These are phyloP conservation scores for Seriola aureovittata DNA, from an alignment of 2,113 vertebrate genomes.

Conservation along the genomic window DNA sequence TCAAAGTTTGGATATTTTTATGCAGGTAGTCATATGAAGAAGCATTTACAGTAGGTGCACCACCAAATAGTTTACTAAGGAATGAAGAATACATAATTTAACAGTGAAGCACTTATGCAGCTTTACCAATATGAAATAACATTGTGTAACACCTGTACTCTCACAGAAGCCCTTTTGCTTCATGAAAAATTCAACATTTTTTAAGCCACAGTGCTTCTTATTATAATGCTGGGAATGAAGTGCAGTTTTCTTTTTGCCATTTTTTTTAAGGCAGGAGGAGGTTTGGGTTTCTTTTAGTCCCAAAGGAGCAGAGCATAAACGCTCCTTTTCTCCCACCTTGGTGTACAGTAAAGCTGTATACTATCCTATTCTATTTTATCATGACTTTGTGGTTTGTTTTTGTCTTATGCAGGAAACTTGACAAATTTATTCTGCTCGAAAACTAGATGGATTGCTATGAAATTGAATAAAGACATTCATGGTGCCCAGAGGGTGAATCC, in stretches of 20 bases:
- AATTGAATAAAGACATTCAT: background rate
- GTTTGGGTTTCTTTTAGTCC: constrained; percentile 17
- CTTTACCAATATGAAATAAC: constrained; percentile 59
- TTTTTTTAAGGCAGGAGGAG: background rate
- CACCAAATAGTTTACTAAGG: constrained; percentile 52
- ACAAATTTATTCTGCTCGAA: constrained; percentile 26
- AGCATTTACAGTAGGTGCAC: constrained; percentile 21
- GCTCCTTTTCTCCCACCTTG: background rate
- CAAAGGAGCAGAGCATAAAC: constrained; percentile 2
- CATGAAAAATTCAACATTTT: constrained; percentile 72
- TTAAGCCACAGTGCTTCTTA: constrained; percentile 45
- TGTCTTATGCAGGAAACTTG: constrained; percentile 6
- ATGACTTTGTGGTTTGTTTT: constrained; percentile 20
- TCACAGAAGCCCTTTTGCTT: constrained; percentile 39
- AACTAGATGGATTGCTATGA: constrained; percentile 6
- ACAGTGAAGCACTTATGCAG: constrained; percentile 59
- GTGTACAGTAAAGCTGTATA: background rate
- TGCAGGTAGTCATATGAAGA: constrained; percentile 14
- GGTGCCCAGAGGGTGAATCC: background rate
- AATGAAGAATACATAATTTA: constrained; percentile 70
- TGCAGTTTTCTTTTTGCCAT: constrained; percentile 20
- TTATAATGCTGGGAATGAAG: constrained; percentile 49
- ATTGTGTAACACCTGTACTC: constrained; percentile 59
- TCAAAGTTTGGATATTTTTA: constrained; percentile 15
- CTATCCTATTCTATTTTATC: background rate